Conservation (phyloP, 1,140 invertebrate species). For the Bacillus rossius region DNA sequence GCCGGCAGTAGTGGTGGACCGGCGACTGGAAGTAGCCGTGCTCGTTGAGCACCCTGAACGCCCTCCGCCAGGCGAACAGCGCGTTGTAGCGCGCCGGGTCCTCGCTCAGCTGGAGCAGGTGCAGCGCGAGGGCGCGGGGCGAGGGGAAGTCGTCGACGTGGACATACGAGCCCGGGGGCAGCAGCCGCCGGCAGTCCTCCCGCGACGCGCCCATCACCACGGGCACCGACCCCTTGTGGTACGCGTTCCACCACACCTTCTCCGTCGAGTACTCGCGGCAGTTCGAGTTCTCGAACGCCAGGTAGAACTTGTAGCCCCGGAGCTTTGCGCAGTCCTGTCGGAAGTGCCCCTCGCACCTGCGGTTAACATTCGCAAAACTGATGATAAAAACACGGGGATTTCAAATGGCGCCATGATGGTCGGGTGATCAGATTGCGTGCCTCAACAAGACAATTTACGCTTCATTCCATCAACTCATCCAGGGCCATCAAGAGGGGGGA, state of each 20-base stretch:
- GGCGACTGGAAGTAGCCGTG: constrained; percentile 61
- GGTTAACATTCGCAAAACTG: too few relatives aligned
- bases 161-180: constrained; percentile 59
- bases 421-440: too few relatives aligned
- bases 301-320: constrained; percentile 62
- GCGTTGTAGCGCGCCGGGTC: constrained; percentile 50
- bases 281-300: constrained; percentile 69
- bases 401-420: too few relatives aligned
- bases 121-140: constrained; percentile 54
- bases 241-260: constrained; percentile 61
- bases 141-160: constrained; percentile 66
- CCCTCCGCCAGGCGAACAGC: constrained; percentile 63
- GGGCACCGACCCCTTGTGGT: constrained; percentile 57
- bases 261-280: constrained; percentile 68
- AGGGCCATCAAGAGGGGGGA: too few relatives aligned
- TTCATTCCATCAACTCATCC: too few relatives aligned
- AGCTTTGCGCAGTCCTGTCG: constrained; percentile 49
- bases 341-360: constrained; percentile 57
- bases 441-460: too few relatives aligned
- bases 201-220: constrained; percentile 57
- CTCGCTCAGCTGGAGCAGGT: constrained; percentile 51
- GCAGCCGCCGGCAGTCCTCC: constrained; percentile 45
- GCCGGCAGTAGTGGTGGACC: constrained; percentile 71
- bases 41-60: constrained; percentile 62
- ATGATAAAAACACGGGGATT: too few relatives aligned